These are phyloP conservation scores for Marasmarcha lunaedactyla DNA, from an alignment of 2,888 invertebrate genomes.

Conservation along the genomic window DNA sequence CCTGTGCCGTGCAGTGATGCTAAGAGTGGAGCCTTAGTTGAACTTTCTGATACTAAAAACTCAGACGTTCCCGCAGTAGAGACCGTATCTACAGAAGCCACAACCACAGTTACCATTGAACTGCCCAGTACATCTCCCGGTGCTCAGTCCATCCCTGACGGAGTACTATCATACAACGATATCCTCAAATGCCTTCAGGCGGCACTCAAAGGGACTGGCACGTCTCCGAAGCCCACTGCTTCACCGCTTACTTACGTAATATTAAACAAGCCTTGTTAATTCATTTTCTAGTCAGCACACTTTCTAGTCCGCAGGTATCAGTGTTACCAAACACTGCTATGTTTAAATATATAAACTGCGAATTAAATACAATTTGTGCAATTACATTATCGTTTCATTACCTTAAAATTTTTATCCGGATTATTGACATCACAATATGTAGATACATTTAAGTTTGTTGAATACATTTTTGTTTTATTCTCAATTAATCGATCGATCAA, in stretches of 20 bases:
- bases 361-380: not conserved
- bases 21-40: slow-evolving; percentile 32
- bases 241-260: slow-evolving; percentile 51
- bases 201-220: slow-evolving; percentile 23
- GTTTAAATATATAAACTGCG: not conserved
- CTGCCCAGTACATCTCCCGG: not conserved
- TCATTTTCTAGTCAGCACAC: slow-evolving; percentile 4
- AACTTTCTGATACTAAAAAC: slow-evolving; percentile 9
- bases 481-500: slow-evolving; percentile 6
- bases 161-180: slow-evolving; percentile 26
- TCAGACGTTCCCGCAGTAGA: not conserved
- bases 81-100: not conserved
- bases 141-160: not conserved
- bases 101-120: not conserved
- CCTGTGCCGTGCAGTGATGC: slow-evolving; percentile 27
- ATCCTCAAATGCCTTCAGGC: slow-evolving; percentile 44
- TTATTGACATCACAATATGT: not conserved
- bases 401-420: too few relatives aligned
- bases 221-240: slow-evolving; percentile 16
- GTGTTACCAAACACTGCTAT: slow-evolving; percentile 9
- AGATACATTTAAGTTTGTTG: not conserved
- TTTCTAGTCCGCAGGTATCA: slow-evolving; percentile 25
- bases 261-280: slow-evolving; percentile 34
- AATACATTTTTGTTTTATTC: not conserved
- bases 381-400: not conserved